phyloP scores from a whole-genome alignment of 2,888 invertebrate genomes.

The Noctua fimbriata region DNA sequence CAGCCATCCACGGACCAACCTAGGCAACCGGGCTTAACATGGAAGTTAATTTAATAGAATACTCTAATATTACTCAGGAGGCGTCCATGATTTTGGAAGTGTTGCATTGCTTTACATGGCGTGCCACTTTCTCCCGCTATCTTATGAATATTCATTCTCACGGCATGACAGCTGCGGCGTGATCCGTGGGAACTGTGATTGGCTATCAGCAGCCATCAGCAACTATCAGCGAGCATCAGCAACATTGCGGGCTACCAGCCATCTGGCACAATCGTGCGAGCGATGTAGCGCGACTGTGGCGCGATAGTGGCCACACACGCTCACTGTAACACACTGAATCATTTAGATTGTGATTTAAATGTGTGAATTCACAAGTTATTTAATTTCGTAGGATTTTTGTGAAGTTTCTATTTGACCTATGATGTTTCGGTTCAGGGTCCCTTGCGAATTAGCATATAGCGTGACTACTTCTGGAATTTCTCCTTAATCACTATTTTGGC shows the following conservation, averaged over 20 bases:
- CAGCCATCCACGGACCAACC: neutral
- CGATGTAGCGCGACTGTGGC: constrained; percentile 46
- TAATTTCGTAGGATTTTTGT: neutral
- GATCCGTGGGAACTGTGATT: constrained; percentile 50
- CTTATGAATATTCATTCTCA: constrained; percentile 73
- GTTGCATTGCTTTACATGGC: neutral
- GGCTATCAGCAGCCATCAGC: constrained; percentile 42
- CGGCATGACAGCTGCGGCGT: constrained; percentile 48
- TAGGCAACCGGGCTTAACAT: no score
- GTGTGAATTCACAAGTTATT: constrained; percentile 12
- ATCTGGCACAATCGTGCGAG: constrained; percentile 36
- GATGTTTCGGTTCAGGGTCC: neutral
- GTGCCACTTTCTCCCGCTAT: constrained; percentile 52
- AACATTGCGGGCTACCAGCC: constrained; percentile 32
- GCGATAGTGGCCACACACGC: constrained; percentile 32
- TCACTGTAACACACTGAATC: constrained; percentile 26
- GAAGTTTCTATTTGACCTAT: constrained; percentile 1
- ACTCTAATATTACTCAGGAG: neutral
- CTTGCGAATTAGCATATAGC: neutral
- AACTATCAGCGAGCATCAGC: constrained; percentile 6
- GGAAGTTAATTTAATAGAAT: neutral
- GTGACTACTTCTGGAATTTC: neutral
- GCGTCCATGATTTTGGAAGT: neutral
- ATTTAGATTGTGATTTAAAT: constrained; percentile 16
- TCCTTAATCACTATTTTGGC: neutral